Conservation (phyloP, 1,140 invertebrate species). For the Matsumurasca onukii region DNA sequence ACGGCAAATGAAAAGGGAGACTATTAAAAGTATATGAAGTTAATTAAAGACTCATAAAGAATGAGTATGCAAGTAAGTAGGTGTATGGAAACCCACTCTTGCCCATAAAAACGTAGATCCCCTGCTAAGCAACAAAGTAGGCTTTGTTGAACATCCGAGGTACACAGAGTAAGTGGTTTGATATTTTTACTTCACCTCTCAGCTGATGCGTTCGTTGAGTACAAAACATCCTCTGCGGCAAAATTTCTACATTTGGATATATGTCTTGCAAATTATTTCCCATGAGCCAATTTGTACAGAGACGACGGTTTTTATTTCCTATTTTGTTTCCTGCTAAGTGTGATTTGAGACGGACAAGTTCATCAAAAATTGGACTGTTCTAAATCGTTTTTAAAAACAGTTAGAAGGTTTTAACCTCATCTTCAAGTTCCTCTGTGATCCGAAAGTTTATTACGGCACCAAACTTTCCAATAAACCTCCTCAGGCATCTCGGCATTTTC, state of each 20-base stretch:
- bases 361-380: neutral
- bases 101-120: conserved; percentile 10
- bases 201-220: conserved; percentile 21
- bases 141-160: neutral
- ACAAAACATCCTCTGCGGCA: conserved; percentile 8
- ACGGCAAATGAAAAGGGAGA: neutral
- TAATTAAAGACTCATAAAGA: conserved; percentile 9
- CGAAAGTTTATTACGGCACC: neutral
- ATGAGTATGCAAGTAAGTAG: conserved; percentile 8
- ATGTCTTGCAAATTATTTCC: conserved; percentile 18
- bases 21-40: conserved; percentile 2
- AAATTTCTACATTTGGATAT: conserved; percentile 25
- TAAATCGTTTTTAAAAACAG: conserved; percentile 10
- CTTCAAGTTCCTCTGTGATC: neutral
- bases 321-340: neutral
- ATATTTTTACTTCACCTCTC: conserved; percentile 18
- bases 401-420: neutral
- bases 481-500: neutral
- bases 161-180: neutral
- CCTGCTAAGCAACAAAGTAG: conserved; percentile 8
- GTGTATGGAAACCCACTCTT: neutral
- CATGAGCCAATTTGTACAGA: conserved; percentile 19
- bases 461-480: neutral
- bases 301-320: conserved; percentile 18
- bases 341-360: conserved; percentile 9